Percentiles rank a stretch among this genome's conserved stretches.
Conservation (phyloP, 92 coral and sea anemone genomes). For the Parazoanthus swiftii region DNA sequence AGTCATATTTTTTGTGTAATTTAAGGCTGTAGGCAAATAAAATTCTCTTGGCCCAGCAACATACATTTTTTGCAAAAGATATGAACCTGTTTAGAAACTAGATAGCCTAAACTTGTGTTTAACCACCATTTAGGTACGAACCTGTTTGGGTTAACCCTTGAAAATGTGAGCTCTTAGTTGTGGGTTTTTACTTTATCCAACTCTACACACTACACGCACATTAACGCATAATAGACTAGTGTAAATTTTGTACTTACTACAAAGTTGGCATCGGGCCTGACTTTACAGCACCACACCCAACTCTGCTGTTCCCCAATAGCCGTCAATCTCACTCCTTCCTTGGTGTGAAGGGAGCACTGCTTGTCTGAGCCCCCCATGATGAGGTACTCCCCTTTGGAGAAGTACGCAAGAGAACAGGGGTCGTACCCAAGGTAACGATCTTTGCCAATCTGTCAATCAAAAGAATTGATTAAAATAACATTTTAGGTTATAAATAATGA, state of each 20-base stretch:
- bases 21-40: too few species aligned
- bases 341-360: conserved; percentile 95
- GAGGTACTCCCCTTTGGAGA: conserved; percentile 96
- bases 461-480: not conserved
- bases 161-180: too few species aligned
- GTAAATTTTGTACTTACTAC: conserved; percentile 68
- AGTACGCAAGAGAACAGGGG: conserved; percentile 87
- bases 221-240: not conserved
- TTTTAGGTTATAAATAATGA: not conserved
- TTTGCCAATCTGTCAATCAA: conserved; percentile 78
- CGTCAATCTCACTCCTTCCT: conserved; percentile 89
- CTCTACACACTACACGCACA: too few species aligned
- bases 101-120: too few species aligned
- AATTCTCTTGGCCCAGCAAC: too few species aligned
- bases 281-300: conserved; percentile 97
- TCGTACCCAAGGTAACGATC: conserved; percentile 96
- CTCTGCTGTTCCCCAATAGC: conserved; percentile 94
- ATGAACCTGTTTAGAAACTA: too few species aligned
- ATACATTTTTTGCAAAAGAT: too few species aligned
- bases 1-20: too few species aligned
- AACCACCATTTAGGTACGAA: too few species aligned
- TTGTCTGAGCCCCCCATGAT: conserved; percentile 91
- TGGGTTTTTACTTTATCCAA: too few species aligned
- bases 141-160: too few species aligned
- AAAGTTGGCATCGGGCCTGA: conserved; percentile 93